These are phyloP conservation scores for Trididemnum miniatum DNA, from an alignment of 23 tunicate genomes.

Conservation along the genomic window DNA sequence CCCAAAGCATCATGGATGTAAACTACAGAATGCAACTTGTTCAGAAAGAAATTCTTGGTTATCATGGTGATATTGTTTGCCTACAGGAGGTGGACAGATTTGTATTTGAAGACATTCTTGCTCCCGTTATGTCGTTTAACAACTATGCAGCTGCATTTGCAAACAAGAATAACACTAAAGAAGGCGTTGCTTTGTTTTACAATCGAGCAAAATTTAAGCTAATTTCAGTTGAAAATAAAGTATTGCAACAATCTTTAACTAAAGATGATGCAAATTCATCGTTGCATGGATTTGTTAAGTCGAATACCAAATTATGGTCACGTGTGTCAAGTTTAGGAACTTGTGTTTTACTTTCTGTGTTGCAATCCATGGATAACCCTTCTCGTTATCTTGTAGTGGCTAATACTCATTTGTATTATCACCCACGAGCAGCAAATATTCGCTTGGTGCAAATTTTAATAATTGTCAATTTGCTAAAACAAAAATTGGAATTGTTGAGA, in stretches of 20 bases:
- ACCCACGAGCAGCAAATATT: conserved; percentile 82
- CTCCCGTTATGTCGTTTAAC: conserved; percentile 54
- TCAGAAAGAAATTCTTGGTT: conserved; percentile 75
- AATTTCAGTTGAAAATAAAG: conserved; percentile 47
- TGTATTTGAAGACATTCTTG: conserved; percentile 55
- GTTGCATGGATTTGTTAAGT: not conserved
- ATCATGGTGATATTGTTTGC: conserved; percentile 87
- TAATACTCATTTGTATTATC: conserved; percentile 94
- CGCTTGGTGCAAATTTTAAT: conserved; percentile 30
- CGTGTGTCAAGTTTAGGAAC: conserved; percentile 24
- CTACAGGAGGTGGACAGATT: conserved; percentile 91
- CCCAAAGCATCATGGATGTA: conserved; percentile 50
- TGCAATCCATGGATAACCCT: conserved; percentile 52
- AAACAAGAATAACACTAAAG: conserved; percentile 62
- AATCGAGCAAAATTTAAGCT: conserved; percentile 61
- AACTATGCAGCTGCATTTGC: conserved; percentile 74
- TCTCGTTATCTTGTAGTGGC: conserved; percentile 43
- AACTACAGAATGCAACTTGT: conserved; percentile 75
- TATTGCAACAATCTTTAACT: conserved; percentile 24
- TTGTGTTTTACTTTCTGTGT: conserved; percentile 37
- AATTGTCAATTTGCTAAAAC: not conserved
- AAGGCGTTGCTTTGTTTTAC: conserved; percentile 84
- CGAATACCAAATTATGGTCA: not conserved
- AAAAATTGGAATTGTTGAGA: not conserved
- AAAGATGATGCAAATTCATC: conserved; percentile 25